A percentile compares a stretch with the other conserved stretches of the same genome.
Evolutionary conservation across 1,140 invertebrate genomes (phyloP).

Genomic region (Dysdera silvatica): DNA sequence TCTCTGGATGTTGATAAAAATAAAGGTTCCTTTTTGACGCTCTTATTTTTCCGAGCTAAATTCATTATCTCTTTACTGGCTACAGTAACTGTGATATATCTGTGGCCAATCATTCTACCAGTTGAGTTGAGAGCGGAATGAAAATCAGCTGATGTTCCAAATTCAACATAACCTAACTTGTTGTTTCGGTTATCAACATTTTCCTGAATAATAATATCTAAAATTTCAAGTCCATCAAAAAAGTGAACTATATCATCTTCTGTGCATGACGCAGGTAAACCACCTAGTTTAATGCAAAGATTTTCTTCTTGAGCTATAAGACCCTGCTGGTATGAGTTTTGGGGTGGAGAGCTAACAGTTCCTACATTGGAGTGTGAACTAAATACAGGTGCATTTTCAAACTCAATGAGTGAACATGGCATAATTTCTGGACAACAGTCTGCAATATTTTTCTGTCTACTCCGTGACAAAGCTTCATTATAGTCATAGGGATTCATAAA

Average conservation of each 20-base stretch:
- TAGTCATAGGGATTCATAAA: constrained; percentile 59
- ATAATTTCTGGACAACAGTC: constrained; percentile 37
- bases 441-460: constrained; percentile 42
- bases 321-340: constrained; percentile 6
- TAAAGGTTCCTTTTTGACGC: no score
- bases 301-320: constrained; percentile 29
- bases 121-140: constrained; percentile 38
- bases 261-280: constrained; percentile 63
- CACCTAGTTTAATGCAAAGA: constrained; percentile 52
- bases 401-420: constrained; percentile 3
- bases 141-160: constrained; percentile 57
- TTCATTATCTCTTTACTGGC: constrained; percentile 30
- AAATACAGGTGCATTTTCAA: constrained; percentile 8
- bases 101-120: constrained; percentile 36
- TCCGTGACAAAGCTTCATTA: constrained; percentile 56
- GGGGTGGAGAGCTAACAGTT: no score
- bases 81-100: constrained; percentile 37
- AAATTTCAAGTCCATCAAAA: constrained; percentile 61
- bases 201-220: constrained; percentile 57
- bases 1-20: no score
- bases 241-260: constrained; percentile 68
- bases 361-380: neutral
- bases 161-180: constrained; percentile 62
- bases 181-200: constrained; percentile 51
- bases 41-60: no score